These are phyloP conservation scores for Alectura lathami DNA, from an alignment of 2,113 vertebrate genomes.

Conservation along the genomic window DNA sequence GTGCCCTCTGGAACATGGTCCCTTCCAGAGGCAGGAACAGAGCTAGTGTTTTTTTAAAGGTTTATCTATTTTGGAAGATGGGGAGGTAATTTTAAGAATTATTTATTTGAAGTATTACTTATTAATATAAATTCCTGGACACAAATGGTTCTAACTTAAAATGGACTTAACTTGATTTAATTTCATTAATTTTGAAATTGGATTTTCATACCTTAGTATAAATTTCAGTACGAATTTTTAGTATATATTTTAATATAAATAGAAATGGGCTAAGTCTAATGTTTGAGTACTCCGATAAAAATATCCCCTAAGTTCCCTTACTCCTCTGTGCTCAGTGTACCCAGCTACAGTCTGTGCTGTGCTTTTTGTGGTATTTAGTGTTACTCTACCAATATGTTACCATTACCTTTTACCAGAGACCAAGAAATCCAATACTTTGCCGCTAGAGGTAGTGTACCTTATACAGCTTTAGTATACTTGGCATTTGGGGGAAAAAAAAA, in stretches of 20 bases:
- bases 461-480: neutral
- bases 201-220: neutral
- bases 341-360: neutral
- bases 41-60: neutral
- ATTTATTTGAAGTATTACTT: neutral
- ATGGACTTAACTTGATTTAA: neutral
- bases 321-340: neutral
- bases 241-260: no score
- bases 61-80: neutral
- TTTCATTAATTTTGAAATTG: neutral
- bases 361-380: fast-evolving
- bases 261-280: no score
- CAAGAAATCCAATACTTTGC: neutral
- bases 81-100: neutral
- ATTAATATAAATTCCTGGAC: neutral
- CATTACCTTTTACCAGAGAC: neutral
- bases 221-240: no score
- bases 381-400: neutral
- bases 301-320: neutral
- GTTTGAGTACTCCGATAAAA: neutral
- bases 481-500: no score
- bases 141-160: neutral
- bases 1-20: neutral
- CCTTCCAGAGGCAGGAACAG: neutral
- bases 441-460: neutral